Conservation (phyloP, 2,888 invertebrate genomes). For the Opisthograptis luteolata region DNA sequence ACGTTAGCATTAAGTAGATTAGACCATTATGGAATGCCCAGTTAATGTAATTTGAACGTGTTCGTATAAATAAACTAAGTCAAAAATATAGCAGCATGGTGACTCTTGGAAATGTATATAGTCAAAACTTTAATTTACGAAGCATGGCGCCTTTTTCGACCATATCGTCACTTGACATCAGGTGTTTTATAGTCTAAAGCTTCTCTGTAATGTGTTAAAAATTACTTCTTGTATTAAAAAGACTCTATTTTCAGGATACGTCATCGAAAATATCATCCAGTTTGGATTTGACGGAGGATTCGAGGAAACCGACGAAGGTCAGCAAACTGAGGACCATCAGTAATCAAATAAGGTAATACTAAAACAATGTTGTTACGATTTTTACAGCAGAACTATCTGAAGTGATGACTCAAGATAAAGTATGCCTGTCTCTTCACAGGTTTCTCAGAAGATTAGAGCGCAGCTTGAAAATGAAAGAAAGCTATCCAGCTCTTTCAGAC, state of each 20-base stretch:
- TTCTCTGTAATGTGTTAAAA: no score
- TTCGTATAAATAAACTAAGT: slow-evolving; percentile 4
- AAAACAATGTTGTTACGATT: neutral
- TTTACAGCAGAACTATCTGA: neutral
- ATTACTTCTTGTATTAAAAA: no score
- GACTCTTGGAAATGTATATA: slow-evolving; percentile 3
- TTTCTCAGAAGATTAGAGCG: slow-evolving; percentile 89
- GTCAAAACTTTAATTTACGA: neutral
- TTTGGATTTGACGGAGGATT: slow-evolving; percentile 81
- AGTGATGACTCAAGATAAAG: slow-evolving; percentile 21
- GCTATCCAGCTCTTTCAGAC: slow-evolving; percentile 83
- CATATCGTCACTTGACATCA: no score
- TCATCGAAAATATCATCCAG: slow-evolving; percentile 86
- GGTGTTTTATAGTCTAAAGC: no score
- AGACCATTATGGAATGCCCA: slow-evolving; percentile 17
- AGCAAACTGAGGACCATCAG: slow-evolving; percentile 89
- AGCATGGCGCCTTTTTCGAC: no score
- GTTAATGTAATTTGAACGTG: slow-evolving; percentile 4
- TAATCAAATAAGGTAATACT: slow-evolving; percentile 88
- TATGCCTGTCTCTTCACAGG: slow-evolving; percentile 63
- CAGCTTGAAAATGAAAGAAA: slow-evolving; percentile 88
- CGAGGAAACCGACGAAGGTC: slow-evolving; percentile 85
- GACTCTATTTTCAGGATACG: slow-evolving; percentile 84
- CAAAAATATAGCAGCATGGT: slow-evolving; percentile 15
- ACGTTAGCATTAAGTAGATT: slow-evolving; percentile 10